Evolutionary conservation across 2,797 vertebrate genomes (phyloP).

Genomic region (Trichosurus vulpecula): DNA sequence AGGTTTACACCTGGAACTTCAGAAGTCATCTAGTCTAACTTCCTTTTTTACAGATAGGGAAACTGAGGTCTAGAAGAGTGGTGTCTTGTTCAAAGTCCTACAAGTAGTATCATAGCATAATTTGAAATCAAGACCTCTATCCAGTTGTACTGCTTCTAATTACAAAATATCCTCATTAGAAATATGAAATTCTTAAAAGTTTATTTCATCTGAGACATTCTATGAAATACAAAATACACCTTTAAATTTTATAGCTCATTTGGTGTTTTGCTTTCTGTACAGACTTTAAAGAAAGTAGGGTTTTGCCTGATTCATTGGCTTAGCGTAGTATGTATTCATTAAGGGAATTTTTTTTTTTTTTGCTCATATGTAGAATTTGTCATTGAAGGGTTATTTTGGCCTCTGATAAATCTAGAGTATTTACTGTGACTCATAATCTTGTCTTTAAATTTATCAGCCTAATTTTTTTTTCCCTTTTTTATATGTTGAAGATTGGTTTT

Average conservation of each 20-base stretch:
- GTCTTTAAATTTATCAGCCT: background rate
- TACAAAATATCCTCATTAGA: background rate
- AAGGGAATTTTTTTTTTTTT: background rate
- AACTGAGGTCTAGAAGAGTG: background rate
- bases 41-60: background rate
- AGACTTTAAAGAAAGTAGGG: background rate
- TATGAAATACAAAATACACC: background rate
- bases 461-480: conserved; percentile 45
- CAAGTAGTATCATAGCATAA: background rate
- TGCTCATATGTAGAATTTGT: background rate
- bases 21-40: background rate
- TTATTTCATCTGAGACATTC: background rate
- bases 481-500: conserved; percentile 87
- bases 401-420: background rate
- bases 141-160: background rate
- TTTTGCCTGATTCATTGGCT: background rate
- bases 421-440: background rate
- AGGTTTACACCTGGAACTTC: background rate
- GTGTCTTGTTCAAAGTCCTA: background rate
- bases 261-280: background rate
- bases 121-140: background rate
- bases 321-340: background rate
- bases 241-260: background rate
- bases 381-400: background rate
- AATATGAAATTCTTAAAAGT: background rate